Percentiles rank a stretch among this genome's conserved stretches.
Evolutionary conservation across 2,797 vertebrate genomes (phyloP).

Genomic region (Bradypodion ventrale): DNA sequence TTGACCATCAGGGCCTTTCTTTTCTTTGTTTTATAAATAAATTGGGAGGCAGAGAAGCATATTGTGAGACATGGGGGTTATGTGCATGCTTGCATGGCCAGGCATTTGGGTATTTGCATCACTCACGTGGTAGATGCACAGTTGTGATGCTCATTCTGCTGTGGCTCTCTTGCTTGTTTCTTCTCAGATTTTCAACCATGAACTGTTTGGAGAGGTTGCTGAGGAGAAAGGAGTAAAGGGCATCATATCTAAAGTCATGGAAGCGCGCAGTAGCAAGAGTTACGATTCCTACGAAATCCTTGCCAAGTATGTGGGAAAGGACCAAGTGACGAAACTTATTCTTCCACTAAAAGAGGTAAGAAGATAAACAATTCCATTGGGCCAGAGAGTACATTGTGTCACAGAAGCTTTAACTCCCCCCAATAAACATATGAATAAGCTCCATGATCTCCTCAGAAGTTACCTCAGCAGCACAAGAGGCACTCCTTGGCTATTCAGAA

Average conservation of each 20-base stretch:
- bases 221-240: slow-evolving; percentile 97
- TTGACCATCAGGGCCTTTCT: too few species aligned
- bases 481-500: neutral
- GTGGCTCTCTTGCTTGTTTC: slow-evolving; percentile 11
- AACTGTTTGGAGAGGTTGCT: slow-evolving; percentile 90
- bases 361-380: slow-evolving; percentile 2
- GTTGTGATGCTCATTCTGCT: slow-evolving; percentile 22
- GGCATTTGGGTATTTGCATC: too few species aligned
- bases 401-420: neutral
- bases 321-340: slow-evolving; percentile 87
- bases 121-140: neutral
- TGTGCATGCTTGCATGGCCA: too few species aligned
- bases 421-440: neutral
- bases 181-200: slow-evolving; percentile 91
- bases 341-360: slow-evolving; percentile 94
- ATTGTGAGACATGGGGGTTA: too few species aligned
- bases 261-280: slow-evolving; percentile 96
- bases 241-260: slow-evolving; percentile 95
- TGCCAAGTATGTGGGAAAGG: slow-evolving; percentile 87
- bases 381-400: fast-evolving
- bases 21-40: too few species aligned
- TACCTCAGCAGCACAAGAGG: neutral
- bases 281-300: slow-evolving; percentile 94
- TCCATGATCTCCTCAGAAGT: neutral
- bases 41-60: too few species aligned